Evolutionary conservation across 2,888 invertebrate genomes (phyloP).

Genomic region (Clistopyga incitator): DNA sequence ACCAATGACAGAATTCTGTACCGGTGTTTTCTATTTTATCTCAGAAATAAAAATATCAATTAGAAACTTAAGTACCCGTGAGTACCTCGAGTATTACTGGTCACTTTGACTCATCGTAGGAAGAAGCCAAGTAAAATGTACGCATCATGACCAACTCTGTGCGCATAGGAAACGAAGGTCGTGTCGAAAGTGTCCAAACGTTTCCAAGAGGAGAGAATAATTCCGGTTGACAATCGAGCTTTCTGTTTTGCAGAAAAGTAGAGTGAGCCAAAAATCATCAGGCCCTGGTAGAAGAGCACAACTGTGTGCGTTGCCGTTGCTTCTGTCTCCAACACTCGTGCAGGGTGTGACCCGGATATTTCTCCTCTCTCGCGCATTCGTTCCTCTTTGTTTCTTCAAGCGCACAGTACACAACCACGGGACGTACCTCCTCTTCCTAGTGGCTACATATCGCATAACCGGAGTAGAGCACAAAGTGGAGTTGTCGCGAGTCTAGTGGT

Average conservation of each 20-base stretch:
- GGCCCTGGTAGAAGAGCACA: conserved; percentile 36
- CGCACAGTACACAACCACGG: conserved; percentile 27
- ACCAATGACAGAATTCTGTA: neutral
- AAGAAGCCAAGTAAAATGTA: neutral
- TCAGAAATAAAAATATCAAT: neutral
- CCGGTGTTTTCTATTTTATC: neutral
- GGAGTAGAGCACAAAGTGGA: conserved; percentile 14
- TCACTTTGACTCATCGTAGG: conserved; percentile 1
- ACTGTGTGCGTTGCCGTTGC: conserved; percentile 33
- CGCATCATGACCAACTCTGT: neutral
- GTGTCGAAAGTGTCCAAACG: conserved; percentile 10
- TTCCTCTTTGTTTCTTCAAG: conserved; percentile 61
- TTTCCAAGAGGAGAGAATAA: conserved; percentile 8
- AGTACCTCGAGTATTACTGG: too few species aligned
- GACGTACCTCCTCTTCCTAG: neutral
- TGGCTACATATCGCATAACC: neutral
- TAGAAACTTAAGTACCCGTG: neutral
- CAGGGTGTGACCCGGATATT: conserved; percentile 64
- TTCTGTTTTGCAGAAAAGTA: conserved; percentile 37
- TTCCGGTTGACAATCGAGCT: conserved; percentile 18
- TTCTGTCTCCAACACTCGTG: conserved; percentile 30
- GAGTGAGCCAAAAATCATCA: conserved; percentile 65
- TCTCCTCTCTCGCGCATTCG: conserved; percentile 32
- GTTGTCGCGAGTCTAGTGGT: conserved; percentile 12
- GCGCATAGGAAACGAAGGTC: neutral